These are phyloP conservation scores for Hoplodrina ambigua DNA, from an alignment of 2,888 invertebrate genomes.

Conservation along the genomic window DNA sequence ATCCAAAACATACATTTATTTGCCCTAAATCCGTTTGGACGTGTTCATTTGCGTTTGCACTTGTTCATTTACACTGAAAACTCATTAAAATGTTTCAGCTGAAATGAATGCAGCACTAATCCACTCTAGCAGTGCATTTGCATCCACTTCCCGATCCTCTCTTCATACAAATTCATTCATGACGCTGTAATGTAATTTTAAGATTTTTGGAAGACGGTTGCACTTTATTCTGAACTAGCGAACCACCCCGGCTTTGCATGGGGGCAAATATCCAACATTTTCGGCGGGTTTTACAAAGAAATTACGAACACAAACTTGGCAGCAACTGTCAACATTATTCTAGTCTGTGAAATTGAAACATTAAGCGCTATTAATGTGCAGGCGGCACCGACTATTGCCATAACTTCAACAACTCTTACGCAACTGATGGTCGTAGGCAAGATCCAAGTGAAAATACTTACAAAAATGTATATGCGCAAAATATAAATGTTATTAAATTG, in stretches of 20 bases:
- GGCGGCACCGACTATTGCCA: conserved; percentile 3
- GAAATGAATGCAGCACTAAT: conserved; percentile 6
- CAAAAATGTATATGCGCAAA: not conserved
- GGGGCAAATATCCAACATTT: too few relatives aligned
- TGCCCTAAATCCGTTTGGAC: not conserved
- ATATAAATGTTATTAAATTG: conserved; percentile 1
- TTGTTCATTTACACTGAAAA: not conserved
- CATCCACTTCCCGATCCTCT: not conserved
- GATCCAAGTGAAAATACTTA: conserved; percentile 8
- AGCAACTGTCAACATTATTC: conserved; percentile 20
- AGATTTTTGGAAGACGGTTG: not conserved
- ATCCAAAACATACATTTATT: not conserved
- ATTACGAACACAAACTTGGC: too few relatives aligned
- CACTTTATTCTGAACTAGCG: not conserved
- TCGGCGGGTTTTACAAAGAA: too few relatives aligned
- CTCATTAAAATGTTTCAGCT: conserved; percentile 14
- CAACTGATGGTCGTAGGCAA: conserved; percentile 13
- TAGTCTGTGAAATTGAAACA: conserved; percentile 42
- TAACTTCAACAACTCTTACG: conserved; percentile 19
- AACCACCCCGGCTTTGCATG: too few relatives aligned
- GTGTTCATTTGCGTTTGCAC: not conserved
- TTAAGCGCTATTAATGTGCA: conserved; percentile 25
- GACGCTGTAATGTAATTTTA: not conserved
- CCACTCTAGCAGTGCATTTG: not conserved
- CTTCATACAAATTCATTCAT: not conserved